A percentile compares a stretch with the other conserved stretches of the same genome.
Evolutionary conservation across 1,140 invertebrate genomes (phyloP).

Genomic region (Cephus cinctus): DNA sequence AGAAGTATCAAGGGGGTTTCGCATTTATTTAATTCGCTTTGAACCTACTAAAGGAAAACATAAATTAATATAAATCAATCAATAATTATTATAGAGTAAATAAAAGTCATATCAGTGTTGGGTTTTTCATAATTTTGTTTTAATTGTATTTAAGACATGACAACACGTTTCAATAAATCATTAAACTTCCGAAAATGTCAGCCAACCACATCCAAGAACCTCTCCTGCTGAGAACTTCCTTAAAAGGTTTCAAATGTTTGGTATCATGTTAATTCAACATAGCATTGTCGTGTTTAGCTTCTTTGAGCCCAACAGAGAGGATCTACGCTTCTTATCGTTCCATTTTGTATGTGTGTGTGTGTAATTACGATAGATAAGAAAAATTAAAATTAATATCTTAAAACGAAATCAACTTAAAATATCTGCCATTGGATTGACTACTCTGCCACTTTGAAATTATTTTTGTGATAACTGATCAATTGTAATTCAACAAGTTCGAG

Average conservation of each 20-base stretch:
- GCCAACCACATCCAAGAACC: conserved; percentile 35
- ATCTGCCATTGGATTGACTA: conserved; percentile 35
- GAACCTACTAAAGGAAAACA: no score
- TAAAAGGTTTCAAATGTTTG: conserved; percentile 28
- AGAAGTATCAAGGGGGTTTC: no score
- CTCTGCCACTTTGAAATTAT: conserved; percentile 16
- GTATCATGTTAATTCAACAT: conserved; percentile 20
- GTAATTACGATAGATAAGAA: conserved; percentile 37
- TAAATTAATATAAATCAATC: neutral
- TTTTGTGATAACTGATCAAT: neutral
- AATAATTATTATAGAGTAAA: neutral
- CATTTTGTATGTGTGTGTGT: conserved; percentile 33
- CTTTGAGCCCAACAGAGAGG: conserved; percentile 23
- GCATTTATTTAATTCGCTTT: no score
- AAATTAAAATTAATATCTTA: conserved; percentile 31
- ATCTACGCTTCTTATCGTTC: conserved; percentile 28
- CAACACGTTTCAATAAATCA: conserved; percentile 51
- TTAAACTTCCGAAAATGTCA: conserved; percentile 47
- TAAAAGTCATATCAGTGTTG: neutral
- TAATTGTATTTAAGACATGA: conserved; percentile 51
- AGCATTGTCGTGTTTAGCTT: conserved; percentile 16
- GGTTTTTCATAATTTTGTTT: neutral
- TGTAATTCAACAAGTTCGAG: neutral
- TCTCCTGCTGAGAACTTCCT: conserved; percentile 29
- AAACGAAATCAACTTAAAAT: conserved; percentile 36